phyloP scores from a whole-genome alignment of 2,113 vertebrate genomes.

The Sisor rabdophorus region DNA sequence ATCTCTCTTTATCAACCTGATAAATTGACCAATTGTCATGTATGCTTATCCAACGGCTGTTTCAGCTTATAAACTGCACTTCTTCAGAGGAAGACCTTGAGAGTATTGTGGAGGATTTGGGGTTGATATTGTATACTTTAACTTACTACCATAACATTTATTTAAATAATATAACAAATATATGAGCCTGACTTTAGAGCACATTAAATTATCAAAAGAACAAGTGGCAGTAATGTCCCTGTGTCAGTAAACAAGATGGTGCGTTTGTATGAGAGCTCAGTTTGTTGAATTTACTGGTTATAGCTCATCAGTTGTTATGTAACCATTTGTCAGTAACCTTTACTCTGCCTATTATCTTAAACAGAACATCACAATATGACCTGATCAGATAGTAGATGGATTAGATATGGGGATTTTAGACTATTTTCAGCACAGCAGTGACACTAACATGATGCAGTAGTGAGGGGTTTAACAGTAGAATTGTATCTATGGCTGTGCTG shows the following conservation, averaged over 20 bases:
- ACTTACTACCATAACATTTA: not conserved
- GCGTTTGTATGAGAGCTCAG: not conserved
- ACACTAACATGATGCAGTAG: not conserved
- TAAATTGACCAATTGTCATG: conserved; percentile 46
- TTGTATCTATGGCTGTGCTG: not conserved
- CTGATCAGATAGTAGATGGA: not conserved
- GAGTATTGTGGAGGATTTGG: not conserved
- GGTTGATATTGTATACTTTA: not conserved
- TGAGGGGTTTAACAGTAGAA: not conserved
- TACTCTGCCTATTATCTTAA: not conserved
- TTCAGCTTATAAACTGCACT: conserved; percentile 15
- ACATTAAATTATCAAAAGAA: conserved; percentile 20
- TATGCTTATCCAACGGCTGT: conserved; percentile 27
- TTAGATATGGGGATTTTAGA: not conserved
- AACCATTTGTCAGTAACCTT: not conserved
- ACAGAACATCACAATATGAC: not conserved
- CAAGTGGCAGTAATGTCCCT: conserved; percentile 23
- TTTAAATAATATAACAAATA: not conserved
- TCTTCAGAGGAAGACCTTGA: conserved; percentile 15
- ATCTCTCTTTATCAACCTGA: conserved; percentile 47
- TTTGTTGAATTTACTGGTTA: conserved; percentile 20
- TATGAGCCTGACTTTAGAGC: not conserved
- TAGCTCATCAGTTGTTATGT: conserved; percentile 11
- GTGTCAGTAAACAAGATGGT: conserved; percentile 13
- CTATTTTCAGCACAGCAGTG: not conserved